Base-by-base conservation (phyloP, 2,113 vertebrate species). In the Gorilla gorilla region DNA sequence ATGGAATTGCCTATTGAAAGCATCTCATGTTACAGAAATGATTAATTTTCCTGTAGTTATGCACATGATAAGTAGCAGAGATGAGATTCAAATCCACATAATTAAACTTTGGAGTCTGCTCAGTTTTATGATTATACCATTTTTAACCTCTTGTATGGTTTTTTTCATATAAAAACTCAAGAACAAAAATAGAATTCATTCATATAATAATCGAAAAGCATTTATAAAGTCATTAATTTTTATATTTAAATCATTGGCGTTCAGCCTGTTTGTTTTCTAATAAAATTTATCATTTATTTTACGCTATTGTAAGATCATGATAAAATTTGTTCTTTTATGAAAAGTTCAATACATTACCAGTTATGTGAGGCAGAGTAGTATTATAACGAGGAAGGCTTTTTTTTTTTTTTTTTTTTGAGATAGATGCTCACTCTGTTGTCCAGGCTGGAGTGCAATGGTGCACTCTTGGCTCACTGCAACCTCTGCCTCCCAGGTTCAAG, bases 211-310 rank as follows among this genome's bases (percentile, higher is more conserved):
- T 93, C n/a, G 55, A 14, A 11, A 84, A 35, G 22, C 52, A 0
- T 48, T 6, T 38, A 16, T 22, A 81, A 84, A 52, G 0, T 52
- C 7, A 68, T 55, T 95, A 68, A 17, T 23, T 78, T 81, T 92
- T 38, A 61, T 66, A n/a, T 64, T 38, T 85, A 30, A 78, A 57
- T 6, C n/a, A 66, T 8, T 93, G 2, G 8, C 73, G 0, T 81
- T 70, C 13, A 85, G 3, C 2, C 22, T 48, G 17, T 45, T 83
- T 78, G 1, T 84, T 93, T 91, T 45, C 17, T 22, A 76, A 86
- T 38, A 61, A 76, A 93, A 80, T 40, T 48, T 82, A 84, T 40
- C 43, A 79, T 91, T 64, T 89, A 86, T 64, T 76, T 87, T 89
- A 80, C 8, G 79, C 2, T 79, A 16, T 23, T 75, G 0, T 43